Conservation (phyloP, 2,888 invertebrate species). For the Marasmarcha lunaedactyla region DNA sequence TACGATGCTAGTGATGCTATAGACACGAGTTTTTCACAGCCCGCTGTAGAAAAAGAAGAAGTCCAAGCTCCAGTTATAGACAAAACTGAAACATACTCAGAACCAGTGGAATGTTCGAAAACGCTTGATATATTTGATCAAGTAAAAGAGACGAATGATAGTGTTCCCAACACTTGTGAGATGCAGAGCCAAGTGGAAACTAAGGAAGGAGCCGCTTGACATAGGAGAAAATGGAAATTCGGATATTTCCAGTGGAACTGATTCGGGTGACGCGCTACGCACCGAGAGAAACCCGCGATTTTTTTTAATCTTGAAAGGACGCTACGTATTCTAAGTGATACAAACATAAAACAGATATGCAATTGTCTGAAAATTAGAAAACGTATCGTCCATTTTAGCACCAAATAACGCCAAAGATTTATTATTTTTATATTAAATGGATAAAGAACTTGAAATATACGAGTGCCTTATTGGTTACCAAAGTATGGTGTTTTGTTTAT, state of each 20-base stretch:
- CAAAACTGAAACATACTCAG: conserved; percentile 6
- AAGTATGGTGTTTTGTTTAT: conserved; percentile 56
- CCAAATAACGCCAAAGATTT: conserved; percentile 58
- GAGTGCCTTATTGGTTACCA: conserved; percentile 68
- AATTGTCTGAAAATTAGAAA: conserved; percentile 7
- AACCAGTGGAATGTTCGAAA: conserved; percentile 10
- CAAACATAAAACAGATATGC: not conserved
- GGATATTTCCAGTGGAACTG: conserved; percentile 59
- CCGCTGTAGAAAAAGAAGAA: conserved; percentile 1
- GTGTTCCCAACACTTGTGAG: conserved; percentile 8
- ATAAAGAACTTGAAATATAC: conserved; percentile 57
- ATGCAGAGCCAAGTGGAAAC: conserved; percentile 18
- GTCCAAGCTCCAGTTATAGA: not conserved
- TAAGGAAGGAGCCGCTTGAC: conserved; percentile 42
- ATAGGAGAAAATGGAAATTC: conserved; percentile 32
- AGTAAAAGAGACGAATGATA: conserved; percentile 16
- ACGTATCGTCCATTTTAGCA: conserved; percentile 14
- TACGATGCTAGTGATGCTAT: conserved; percentile 39
- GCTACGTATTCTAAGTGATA: conserved; percentile 6
- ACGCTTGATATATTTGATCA: conserved; percentile 33
- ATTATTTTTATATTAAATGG: conserved; percentile 42
- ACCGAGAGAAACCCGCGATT: conserved; percentile 1
- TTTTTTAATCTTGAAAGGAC: conserved; percentile 4
- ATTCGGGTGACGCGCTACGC: conserved; percentile 49
- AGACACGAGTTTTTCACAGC: conserved; percentile 39